phyloP scores from a whole-genome alignment of 2,113 vertebrate genomes.

The Chionis minor region DNA sequence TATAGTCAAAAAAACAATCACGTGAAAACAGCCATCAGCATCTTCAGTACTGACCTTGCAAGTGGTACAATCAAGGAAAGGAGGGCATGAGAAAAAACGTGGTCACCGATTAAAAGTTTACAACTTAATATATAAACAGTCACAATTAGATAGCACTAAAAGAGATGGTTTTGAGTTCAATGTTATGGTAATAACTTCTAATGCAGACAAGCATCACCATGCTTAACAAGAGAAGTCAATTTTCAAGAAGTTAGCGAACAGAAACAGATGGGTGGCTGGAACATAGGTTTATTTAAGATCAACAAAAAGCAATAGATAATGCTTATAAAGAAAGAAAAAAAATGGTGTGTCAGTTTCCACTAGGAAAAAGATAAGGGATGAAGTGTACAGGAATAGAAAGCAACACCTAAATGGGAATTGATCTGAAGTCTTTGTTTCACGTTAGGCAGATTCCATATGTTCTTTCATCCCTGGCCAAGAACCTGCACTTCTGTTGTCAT shows the following conservation, averaged over 20 bases:
- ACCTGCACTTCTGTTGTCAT: background rate
- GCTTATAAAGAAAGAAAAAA: background rate
- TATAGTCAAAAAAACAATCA: background rate
- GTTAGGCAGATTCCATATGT: background rate
- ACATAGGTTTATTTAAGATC: background rate
- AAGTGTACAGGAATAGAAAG: background rate
- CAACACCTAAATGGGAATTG: background rate
- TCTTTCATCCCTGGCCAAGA: background rate
- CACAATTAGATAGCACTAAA: background rate
- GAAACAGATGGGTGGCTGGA: background rate
- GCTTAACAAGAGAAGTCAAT: background rate
- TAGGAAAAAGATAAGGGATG: background rate
- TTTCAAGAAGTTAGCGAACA: background rate
- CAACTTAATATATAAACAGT: background rate
- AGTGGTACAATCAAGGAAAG: background rate
- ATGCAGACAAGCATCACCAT: too few species aligned
- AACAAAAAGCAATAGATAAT: background rate
- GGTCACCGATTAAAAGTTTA: background rate
- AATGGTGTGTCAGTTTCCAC: fast-evolving
- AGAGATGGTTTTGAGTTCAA: background rate
- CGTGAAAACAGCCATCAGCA: background rate
- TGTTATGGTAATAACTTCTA: background rate
- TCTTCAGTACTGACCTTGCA: background rate
- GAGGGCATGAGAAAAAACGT: background rate
- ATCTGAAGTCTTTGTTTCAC: background rate